Conservation (phyloP, 2,113 vertebrate genomes). For the Dermatemys mawii region DNA sequence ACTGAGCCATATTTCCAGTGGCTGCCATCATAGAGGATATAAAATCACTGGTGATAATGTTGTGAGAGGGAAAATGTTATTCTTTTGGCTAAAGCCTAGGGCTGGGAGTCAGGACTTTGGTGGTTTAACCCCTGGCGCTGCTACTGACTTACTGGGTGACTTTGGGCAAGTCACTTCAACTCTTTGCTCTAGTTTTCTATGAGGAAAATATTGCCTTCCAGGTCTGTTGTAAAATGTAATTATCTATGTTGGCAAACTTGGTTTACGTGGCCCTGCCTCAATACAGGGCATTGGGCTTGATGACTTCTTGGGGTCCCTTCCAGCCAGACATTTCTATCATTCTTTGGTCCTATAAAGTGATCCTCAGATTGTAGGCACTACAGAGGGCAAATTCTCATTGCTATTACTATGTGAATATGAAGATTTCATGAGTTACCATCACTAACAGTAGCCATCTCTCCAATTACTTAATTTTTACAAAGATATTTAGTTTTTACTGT, state of each 20-base stretch:
- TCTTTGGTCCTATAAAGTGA: background rate
- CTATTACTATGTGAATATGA: background rate
- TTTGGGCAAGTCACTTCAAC: background rate
- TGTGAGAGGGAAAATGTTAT: background rate
- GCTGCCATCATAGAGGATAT: background rate
- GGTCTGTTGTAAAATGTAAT: background rate
- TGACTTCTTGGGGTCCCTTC: background rate
- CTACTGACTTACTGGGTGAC: background rate
- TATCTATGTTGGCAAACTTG: background rate
- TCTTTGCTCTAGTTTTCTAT: background rate
- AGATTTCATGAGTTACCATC: background rate
- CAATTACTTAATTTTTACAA: background rate
- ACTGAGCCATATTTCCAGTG: background rate
- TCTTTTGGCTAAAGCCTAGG: background rate
- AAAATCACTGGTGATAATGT: background rate
- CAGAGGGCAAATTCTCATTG: no score
- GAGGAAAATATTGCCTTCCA: background rate
- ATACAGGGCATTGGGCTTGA: background rate
- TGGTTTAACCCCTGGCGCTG: background rate
- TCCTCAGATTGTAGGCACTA: background rate
- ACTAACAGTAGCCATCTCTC: background rate
- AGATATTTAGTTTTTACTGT: background rate
- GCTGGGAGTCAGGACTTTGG: background rate
- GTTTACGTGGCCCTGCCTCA: background rate
- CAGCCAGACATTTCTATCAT: background rate